phyloP scores from a whole-genome alignment of 1,140 invertebrate genomes.

The Drosophila saltans region DNA sequence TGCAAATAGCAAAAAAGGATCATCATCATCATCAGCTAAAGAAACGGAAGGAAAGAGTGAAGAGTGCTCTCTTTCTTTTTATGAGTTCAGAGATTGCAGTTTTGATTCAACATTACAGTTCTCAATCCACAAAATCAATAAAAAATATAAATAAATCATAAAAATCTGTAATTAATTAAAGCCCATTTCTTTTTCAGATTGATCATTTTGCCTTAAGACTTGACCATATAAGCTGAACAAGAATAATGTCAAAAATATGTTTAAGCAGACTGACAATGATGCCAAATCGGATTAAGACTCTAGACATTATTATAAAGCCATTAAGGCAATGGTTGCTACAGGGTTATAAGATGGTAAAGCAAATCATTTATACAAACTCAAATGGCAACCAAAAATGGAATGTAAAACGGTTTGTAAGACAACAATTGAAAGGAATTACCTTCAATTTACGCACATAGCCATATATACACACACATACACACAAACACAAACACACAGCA shows the following conservation, averaged over 20 bases:
- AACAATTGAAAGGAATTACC: constrained; percentile 80
- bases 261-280: too few relatives aligned
- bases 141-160: constrained; percentile 3
- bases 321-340: not conserved
- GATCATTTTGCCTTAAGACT: too few relatives aligned
- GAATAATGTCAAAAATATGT: too few relatives aligned
- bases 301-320: not conserved
- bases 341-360: not conserved
- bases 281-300: not conserved
- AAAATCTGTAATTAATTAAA: not conserved
- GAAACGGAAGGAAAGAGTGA: constrained; percentile 5
- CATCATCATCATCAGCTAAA: constrained; percentile 36
- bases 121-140: not conserved
- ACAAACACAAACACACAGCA: constrained; percentile 14
- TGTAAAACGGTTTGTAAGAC: constrained; percentile 66
- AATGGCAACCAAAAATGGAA: constrained; percentile 49
- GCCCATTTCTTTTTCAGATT: not conserved
- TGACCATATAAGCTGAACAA: too few relatives aligned
- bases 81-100: constrained; percentile 67
- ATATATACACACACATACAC: constrained; percentile 32
- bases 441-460: constrained; percentile 27
- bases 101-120: constrained; percentile 31
- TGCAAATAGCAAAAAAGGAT: constrained; percentile 61
- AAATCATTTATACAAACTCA: not conserved
- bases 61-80: constrained; percentile 21